Conservation (phyloP, 30 jellyfish, hydroid and myxozoan genomes). For the Aurelia sp. region DNA sequence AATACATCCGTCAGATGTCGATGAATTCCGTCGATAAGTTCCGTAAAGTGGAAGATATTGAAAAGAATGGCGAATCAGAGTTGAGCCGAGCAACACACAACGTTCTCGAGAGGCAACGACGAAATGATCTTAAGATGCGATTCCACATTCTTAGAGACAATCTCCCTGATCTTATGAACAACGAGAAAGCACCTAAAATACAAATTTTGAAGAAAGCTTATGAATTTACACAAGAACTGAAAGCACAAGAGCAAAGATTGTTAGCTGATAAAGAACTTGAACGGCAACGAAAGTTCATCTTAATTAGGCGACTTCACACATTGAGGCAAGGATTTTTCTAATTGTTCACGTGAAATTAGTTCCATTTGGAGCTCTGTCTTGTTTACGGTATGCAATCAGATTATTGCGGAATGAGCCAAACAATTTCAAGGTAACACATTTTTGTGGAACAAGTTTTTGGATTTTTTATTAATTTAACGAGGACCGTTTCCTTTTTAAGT, state of each 20-base stretch:
- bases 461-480: too few relatives aligned
- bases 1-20: constrained; percentile 58
- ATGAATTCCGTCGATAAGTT: constrained; percentile 35
- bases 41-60: constrained; percentile 47
- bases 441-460: too few relatives aligned
- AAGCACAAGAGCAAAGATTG: constrained; percentile 92
- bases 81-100: constrained; percentile 95
- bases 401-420: too few relatives aligned
- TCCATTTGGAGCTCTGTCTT: not conserved
- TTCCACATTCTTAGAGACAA: constrained; percentile 90
- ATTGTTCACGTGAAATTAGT: constrained; percentile 2
- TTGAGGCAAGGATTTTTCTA: constrained; percentile 77
- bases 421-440: too few relatives aligned
- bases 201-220: constrained; percentile 91
- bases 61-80: constrained; percentile 62
- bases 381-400: too few relatives aligned
- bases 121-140: constrained; percentile 95
- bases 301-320: constrained; percentile 71
- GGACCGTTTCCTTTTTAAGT: too few relatives aligned
- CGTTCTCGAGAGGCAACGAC: constrained; percentile 92
- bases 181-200: constrained; percentile 95
- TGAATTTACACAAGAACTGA: constrained; percentile 73
- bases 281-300: constrained; percentile 81
- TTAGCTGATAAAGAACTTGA: constrained; percentile 91
- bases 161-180: constrained; percentile 84